Evolutionary conservation across 2,888 invertebrate genomes (phyloP), one percentile per base, ranked within the genome.

Genomic region (Nomada fabriciana): DNA sequence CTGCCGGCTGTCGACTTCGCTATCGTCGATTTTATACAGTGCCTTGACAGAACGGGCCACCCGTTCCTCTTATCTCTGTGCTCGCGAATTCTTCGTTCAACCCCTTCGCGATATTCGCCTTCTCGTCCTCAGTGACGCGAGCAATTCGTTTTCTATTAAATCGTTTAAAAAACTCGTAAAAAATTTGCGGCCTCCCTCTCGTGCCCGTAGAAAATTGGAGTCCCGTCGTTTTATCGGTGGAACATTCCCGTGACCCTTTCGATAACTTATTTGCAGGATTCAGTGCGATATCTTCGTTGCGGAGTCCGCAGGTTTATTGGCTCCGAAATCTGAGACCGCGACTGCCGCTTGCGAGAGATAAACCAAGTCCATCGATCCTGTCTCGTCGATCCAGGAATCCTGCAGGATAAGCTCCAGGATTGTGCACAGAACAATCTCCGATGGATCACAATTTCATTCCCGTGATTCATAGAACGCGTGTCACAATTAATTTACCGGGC

Each of bases 1-100:
- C 86, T 88, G 89, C 80, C 90, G 89, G 75, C 87, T 76, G 81
- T 81, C 84, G 82, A 70, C 83, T 70, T 79, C 69, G 76, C 85
- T 87, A 89, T 87, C 89, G 88, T 83, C 88, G 87, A 86, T 84
- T 88, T 86, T 85, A 89, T 88, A 81, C 79, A 57, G 82, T 76
- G 87, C 72, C 80, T 85, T 87, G 85, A 83, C 87, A 83, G 76
- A 57, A 77, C 63, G 81, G 76, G 79, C 83, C 80, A 75, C 78
- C 42, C 77, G 76, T 77, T 70, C 77, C 78, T 79, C 86, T 89
- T 88, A 88, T 89, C 89, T 83, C 60, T 63, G 23, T 42, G 42
- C 52, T n/a, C 25, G 25, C 68, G 68, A 73, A 50, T 36, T 42
- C 60, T 61, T 64, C 47, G 29, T 42, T 50, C 72, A 73, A 50